phyloP scores from a whole-genome alignment of 2,888 invertebrate species.

The Drosophila silvestris region DNA sequence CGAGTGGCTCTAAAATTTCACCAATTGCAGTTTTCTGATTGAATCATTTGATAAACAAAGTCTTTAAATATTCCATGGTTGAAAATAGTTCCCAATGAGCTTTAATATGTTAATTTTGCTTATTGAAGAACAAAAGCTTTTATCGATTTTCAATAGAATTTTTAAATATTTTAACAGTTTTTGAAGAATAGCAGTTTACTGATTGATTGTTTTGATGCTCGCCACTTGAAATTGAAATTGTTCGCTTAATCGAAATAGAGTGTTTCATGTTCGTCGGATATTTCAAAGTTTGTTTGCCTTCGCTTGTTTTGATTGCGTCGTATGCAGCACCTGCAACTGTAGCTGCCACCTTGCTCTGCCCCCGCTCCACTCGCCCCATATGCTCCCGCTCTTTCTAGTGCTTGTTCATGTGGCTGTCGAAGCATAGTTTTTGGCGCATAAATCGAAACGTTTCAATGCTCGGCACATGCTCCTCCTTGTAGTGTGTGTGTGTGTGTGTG shows the following conservation, averaged over 20 bases:
- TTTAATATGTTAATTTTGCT: neutral
- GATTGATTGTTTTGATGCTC: neutral
- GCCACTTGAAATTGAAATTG: neutral
- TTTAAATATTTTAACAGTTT: neutral
- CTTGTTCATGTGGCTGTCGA: constrained; percentile 81
- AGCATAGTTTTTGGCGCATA: constrained; percentile 84
- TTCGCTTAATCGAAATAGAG: constrained; percentile 31
- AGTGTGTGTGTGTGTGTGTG: constrained; percentile 10
- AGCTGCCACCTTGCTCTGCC: constrained; percentile 16
- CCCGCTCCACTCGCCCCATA: constrained; percentile 1
- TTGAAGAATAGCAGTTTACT: neutral
- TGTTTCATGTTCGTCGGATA: constrained; percentile 38
- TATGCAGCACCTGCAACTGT: constrained; percentile 71
- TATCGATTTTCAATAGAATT: neutral
- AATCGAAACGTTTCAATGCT: constrained; percentile 80
- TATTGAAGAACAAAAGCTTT: neutral
- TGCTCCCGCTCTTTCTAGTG: constrained; percentile 33
- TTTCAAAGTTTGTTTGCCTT: constrained; percentile 15
- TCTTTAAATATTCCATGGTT: neutral
- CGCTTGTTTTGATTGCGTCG: constrained; percentile 73
- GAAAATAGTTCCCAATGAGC: neutral
- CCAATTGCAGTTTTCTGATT: neutral
- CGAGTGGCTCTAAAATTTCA: neutral
- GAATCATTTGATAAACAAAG: neutral
- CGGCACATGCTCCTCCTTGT: constrained; percentile 47